phyloP scores from a whole-genome alignment of 2,888 invertebrate species.

The Drosophila atripex region DNA sequence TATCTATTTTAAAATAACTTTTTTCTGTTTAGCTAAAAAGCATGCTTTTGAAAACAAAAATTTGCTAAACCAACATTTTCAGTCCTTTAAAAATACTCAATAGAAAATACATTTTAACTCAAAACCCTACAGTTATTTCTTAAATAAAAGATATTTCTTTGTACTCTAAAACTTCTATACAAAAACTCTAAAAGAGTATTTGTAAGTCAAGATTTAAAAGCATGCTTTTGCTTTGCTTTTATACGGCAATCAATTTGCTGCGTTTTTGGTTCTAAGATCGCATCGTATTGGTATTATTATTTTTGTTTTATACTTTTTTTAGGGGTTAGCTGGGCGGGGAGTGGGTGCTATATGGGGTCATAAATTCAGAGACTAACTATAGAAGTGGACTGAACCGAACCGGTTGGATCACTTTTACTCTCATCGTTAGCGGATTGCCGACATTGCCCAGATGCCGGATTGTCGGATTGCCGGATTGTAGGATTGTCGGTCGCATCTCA shows the following conservation, averaged over 20 bases:
- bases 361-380: conserved; percentile 73
- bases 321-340: conserved; percentile 27
- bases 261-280: conserved; percentile 68
- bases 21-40: too few relatives aligned
- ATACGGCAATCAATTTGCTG: conserved; percentile 56
- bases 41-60: neutral
- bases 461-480: conserved; percentile 22
- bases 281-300: conserved; percentile 27
- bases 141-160: neutral
- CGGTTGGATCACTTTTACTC: conserved; percentile 77
- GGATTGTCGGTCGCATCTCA: conserved; percentile 34
- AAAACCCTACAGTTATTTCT: neutral
- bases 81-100: neutral
- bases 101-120: too few relatives aligned
- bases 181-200: conserved; percentile 5
- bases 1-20: too few relatives aligned
- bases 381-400: conserved; percentile 54
- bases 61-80: neutral
- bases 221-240: conserved; percentile 36
- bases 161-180: neutral
- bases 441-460: neutral
- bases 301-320: conserved; percentile 13
- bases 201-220: neutral
- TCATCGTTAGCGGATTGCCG: conserved; percentile 58
- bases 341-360: conserved; percentile 45